Evolutionary conservation across 2,888 invertebrate species (phyloP).

Genomic region (Helleia helle): DNA sequence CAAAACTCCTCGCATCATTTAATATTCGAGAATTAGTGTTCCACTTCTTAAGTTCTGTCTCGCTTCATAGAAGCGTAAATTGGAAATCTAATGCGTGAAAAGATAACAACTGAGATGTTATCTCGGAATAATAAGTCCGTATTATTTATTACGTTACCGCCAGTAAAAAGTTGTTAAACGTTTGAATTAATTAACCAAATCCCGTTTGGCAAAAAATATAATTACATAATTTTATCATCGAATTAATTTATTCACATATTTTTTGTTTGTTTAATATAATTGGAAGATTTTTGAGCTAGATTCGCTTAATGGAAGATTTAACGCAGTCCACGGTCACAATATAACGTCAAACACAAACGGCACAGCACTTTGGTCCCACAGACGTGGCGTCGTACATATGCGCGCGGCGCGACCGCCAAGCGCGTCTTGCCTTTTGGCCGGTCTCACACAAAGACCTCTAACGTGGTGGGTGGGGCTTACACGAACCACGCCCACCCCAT

Average conservation of each 20-base stretch:
- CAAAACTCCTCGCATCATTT: no score
- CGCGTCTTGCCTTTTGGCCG: conserved; percentile 65
- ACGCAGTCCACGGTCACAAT: background rate
- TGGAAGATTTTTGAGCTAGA: conserved; percentile 14
- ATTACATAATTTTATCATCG: background rate
- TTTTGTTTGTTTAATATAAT: background rate
- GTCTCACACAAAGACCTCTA: conserved; percentile 49
- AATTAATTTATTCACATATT: background rate
- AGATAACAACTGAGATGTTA: conserved; percentile 14
- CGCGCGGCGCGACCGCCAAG: conserved; percentile 65
- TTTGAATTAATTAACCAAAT: background rate
- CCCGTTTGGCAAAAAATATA: conserved; percentile 3
- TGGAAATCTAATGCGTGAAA: conserved; percentile 10
- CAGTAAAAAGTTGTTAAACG: conserved; percentile 11
- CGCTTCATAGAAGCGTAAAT: conserved; percentile 7
- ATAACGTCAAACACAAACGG: conserved; percentile 10
- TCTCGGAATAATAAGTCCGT: conserved; percentile 15
- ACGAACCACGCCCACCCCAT: conserved; percentile 47
- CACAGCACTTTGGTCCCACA: conserved; percentile 7
- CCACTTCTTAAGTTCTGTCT: conserved; percentile 8
- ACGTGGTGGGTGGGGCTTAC: conserved; percentile 48
- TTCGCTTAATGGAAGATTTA: conserved; percentile 9
- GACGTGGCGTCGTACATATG: conserved; percentile 29
- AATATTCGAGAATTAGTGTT: no score
- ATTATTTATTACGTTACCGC: conserved; percentile 13